Base-by-base conservation (phyloP, 2,888 invertebrate species). In the Glyphotaelius pellucidus region DNA sequence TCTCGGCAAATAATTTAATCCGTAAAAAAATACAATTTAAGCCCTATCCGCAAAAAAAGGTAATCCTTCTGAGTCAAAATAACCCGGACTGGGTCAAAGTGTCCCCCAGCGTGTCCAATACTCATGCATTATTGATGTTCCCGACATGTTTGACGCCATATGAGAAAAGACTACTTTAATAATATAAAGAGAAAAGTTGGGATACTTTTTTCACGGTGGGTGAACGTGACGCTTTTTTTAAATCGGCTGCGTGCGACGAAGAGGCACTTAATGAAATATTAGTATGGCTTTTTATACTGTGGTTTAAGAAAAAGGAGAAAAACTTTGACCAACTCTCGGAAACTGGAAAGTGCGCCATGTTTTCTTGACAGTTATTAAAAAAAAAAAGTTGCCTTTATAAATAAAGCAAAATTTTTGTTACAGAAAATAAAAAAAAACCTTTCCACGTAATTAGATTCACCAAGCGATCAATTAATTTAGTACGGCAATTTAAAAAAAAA, bases 61-160 rank as follows among this genome's bases (percentile, higher is more conserved):
- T 32, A 83, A 83, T 35, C 35, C 83, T 25, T 32, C 35, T 35
- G 32, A 32, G 25, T 32, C 83, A 83, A 83, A 83, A 83, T 35
- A 83, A 83, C 32, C 14, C 83, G 35, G 35, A 67, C 25, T 35
- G 35, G 25, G 35, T 25, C 83, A 32, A 83, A 35, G 83, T 38
- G 19, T 32, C 42, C 86, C 85, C 42, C 30, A 11, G 86, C 25
- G 86, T 86, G n/a, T 86, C 86, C 86, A n/a, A 86, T 86, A 83
- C 83, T 86, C 86, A 86, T 86, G 42, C 86, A 86, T 86, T 86
- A 86, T 86, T 86, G 47, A 86, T 86, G 86, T 30, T n/a, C n/a
- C 42, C 86, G 42, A 86, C 42, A 42, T 86, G 86, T 86, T 42
- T 83, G 25, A 67, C 25, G 67, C 67, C 67, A 67, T 67, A 67